Conservation (phyloP, 1,140 invertebrate genomes). For the Heliothis virescens region DNA sequence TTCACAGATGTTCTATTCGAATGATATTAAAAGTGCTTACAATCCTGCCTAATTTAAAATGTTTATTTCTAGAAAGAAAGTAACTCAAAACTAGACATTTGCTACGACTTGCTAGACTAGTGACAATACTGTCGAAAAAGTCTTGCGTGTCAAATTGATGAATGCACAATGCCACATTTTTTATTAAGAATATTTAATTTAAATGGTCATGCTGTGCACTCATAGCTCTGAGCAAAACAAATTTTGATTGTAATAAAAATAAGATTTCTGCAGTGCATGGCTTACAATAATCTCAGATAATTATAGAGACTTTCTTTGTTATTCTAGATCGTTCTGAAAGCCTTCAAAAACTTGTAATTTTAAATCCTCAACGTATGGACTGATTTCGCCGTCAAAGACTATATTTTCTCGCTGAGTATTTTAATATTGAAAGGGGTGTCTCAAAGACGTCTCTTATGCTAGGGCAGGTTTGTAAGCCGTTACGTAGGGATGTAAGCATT, state of each 20-base stretch:
- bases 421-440: constrained; percentile 33
- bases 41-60: no score
- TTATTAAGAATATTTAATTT: constrained; percentile 13
- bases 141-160: constrained; percentile 19
- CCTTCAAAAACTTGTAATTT: constrained; percentile 11
- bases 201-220: constrained; percentile 1
- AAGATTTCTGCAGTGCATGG: no score
- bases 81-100: no score
- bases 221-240: no score
- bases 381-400: constrained; percentile 12
- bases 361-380: constrained; percentile 6
- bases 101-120: no score
- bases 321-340: neutral
- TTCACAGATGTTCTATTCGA: no score
- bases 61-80: no score
- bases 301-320: neutral
- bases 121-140: neutral
- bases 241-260: neutral
- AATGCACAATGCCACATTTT: neutral
- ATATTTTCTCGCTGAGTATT: neutral
- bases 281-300: neutral
- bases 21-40: no score
- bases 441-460: constrained; percentile 4
- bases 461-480: neutral
- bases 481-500: neutral